phyloP scores from a whole-genome alignment of 2,797 vertebrate genomes.

The Acanthiza pusilla region DNA sequence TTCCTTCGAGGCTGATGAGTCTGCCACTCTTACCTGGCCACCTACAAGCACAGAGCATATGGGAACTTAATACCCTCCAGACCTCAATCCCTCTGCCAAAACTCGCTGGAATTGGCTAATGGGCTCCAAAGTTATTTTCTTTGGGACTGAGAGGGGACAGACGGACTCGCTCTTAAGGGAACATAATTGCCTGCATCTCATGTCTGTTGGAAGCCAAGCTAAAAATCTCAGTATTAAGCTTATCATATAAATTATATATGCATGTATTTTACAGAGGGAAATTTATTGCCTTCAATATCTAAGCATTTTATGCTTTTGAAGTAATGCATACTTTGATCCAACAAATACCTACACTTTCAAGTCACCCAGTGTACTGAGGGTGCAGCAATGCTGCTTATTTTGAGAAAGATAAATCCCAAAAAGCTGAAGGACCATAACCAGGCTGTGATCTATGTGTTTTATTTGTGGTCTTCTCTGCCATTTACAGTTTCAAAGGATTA shows the following conservation, averaged over 20 bases:
- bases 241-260: slow-evolving; percentile 59
- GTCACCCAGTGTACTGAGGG: background rate
- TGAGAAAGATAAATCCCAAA: background rate
- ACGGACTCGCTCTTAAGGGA: slow-evolving; percentile 1
- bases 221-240: slow-evolving; percentile 33
- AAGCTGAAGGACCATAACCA: background rate
- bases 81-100: background rate
- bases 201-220: slow-evolving; percentile 32
- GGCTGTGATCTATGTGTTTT: background rate
- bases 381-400: background rate
- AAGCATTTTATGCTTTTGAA: slow-evolving; percentile 56
- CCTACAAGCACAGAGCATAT: background rate
- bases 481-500: background rate
- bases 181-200: slow-evolving; percentile 29
- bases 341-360: slow-evolving; percentile 31
- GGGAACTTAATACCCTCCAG: slow-evolving; percentile 6
- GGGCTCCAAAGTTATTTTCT: slow-evolving; percentile 45
- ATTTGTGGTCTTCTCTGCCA: background rate
- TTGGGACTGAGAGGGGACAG: slow-evolving; percentile 55
- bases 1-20: background rate
- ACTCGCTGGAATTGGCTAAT: background rate
- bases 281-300: slow-evolving; percentile 58
- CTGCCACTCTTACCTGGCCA: slow-evolving; percentile 34
- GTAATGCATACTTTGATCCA: slow-evolving; percentile 52
- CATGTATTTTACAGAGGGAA: slow-evolving; percentile 31